A percentile compares a stretch with the other conserved stretches of the same genome.
Evolutionary conservation across 2,888 invertebrate genomes (phyloP).

Genomic region (Mythimna vitellina): DNA sequence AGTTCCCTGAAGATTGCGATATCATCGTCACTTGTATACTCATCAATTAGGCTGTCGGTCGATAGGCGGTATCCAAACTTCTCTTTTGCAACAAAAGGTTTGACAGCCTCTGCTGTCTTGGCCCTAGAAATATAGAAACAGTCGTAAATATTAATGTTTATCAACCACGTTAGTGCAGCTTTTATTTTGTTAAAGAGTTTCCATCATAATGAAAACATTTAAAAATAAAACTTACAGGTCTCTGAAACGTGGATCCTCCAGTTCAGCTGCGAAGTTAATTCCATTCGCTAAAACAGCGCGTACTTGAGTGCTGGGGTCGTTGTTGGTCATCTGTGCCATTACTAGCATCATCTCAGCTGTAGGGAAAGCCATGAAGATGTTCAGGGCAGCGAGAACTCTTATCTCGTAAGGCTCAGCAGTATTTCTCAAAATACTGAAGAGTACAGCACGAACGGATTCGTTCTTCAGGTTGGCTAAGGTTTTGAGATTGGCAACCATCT

Average conservation of each 20-base stretch:
- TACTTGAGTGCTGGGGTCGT: constrained; percentile 92
- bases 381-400: constrained; percentile 91
- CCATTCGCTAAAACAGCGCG: constrained; percentile 92
- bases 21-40: constrained; percentile 75
- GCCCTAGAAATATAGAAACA: constrained; percentile 71
- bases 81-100: constrained; percentile 83
- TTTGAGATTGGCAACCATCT: constrained; percentile 91
- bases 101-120: constrained; percentile 85
- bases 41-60: constrained; percentile 80
- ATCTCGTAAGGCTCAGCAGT: constrained; percentile 92
- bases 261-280: constrained; percentile 89
- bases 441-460: constrained; percentile 87
- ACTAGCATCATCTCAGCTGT: constrained; percentile 92
- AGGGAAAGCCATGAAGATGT: constrained; percentile 91
- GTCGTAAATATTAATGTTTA: background rate
- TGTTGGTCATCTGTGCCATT: constrained; percentile 92
- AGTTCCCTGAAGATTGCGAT: constrained; percentile 80
- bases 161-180: too few relatives aligned
- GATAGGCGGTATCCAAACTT: constrained; percentile 89
- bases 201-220: too few relatives aligned
- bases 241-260: constrained; percentile 81
- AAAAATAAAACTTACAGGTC: constrained; percentile 86
- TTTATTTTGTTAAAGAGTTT: too few relatives aligned
- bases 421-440: constrained; percentile 93
- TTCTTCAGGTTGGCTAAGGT: constrained; percentile 88